Conservation (phyloP, 2,888 invertebrate genomes). For the Doris montereyensis region DNA sequence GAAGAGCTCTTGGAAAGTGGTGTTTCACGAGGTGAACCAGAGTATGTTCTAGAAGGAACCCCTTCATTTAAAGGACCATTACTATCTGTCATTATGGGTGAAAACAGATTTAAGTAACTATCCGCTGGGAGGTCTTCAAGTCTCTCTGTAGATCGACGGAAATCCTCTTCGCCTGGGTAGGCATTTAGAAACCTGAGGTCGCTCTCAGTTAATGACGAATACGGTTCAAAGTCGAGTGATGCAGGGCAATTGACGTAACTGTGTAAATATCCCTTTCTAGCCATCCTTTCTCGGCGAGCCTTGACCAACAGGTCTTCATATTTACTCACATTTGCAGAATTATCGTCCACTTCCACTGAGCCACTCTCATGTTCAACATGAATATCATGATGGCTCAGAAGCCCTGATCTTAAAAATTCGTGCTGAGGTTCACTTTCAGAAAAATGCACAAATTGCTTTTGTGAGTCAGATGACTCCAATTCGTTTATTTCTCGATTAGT, state of each 20-base stretch:
- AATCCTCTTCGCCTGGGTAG: constrained; percentile 24
- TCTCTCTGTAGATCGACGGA: neutral
- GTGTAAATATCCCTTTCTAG: constrained; percentile 40
- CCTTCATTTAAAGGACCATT: neutral
- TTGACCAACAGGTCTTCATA: constrained; percentile 31
- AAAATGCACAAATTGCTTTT: too few species aligned
- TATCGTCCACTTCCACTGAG: too few species aligned
- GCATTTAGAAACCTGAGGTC: constrained; percentile 36
- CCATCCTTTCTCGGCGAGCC: constrained; percentile 36
- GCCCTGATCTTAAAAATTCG: too few species aligned
- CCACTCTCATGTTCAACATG: too few species aligned
- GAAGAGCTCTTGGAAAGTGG: too few species aligned
- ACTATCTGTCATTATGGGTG: constrained; percentile 1
- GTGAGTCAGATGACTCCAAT: too few species aligned
- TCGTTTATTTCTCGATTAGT: too few species aligned
- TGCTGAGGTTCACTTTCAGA: too few species aligned
- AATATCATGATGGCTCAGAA: constrained; percentile 34
- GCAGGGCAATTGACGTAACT: constrained; percentile 38
- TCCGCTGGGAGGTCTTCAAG: neutral
- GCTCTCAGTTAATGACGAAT: constrained; percentile 27
- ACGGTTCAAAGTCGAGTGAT: constrained; percentile 14
- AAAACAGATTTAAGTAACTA: constrained; percentile 25
- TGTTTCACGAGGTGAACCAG: neutral
- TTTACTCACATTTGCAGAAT: constrained; percentile 27
- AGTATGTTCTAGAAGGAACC: neutral